Conservation (phyloP, 2,113 vertebrate species). For the Paramisgurnus dabryanus region DNA sequence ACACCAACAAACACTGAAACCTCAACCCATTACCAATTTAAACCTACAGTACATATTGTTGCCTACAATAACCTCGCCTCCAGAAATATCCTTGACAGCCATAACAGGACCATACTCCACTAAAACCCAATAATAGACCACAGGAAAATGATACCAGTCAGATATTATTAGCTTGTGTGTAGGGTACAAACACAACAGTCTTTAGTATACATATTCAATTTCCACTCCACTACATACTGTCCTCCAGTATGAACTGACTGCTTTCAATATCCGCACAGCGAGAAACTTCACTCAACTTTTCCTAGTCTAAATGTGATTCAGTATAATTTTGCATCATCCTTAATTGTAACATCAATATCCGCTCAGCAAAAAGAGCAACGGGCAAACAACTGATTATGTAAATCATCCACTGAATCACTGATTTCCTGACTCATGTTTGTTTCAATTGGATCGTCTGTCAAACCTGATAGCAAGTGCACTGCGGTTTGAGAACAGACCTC, state of each 20-base stretch:
- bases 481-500: conserved; percentile 18
- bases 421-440: conserved; percentile 28
- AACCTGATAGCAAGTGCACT: background rate
- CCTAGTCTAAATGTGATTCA: background rate
- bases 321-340: background rate
- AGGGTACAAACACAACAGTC: background rate
- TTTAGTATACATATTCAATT: conserved; percentile 7
- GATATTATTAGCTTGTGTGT: conserved; percentile 41
- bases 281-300: background rate
- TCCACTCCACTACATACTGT: conserved; percentile 8
- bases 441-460: conserved; percentile 11
- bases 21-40: conserved; percentile 22
- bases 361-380: background rate
- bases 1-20: background rate
- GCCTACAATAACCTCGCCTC: conserved; percentile 40
- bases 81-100: conserved; percentile 46
- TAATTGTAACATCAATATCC: background rate
- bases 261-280: background rate
- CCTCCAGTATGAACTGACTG: background rate
- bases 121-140: conserved; percentile 40
- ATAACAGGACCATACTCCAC: conserved; percentile 31
- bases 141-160: conserved; percentile 18
- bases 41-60: background rate
- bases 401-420: conserved; percentile 35
- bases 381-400: conserved; percentile 3